Evolutionary conservation across 2,888 invertebrate species (phyloP).

Genomic region (Eupithecia tripunctaria): DNA sequence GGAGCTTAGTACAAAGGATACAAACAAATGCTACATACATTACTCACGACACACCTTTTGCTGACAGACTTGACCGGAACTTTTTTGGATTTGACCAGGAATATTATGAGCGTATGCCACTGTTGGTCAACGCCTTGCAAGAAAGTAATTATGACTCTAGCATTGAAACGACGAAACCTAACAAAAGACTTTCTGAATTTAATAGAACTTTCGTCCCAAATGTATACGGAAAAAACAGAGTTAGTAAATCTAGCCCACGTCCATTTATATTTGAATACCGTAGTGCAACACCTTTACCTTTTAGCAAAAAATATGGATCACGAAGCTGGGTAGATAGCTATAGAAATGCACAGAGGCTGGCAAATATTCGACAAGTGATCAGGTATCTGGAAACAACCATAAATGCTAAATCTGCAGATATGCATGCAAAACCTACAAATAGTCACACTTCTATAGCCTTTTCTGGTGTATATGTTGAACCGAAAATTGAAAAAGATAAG

Average conservation of each 20-base stretch:
- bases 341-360: conserved; percentile 73
- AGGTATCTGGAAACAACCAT: conserved; percentile 77
- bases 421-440: conserved; percentile 60
- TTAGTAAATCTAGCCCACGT: conserved; percentile 77
- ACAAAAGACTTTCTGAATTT: conserved; percentile 39
- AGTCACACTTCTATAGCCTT: conserved; percentile 66
- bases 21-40: conserved; percentile 50
- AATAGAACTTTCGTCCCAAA: conserved; percentile 29
- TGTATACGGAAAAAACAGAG: conserved; percentile 49
- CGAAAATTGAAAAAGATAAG: conserved; percentile 54
- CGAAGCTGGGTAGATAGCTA: conserved; percentile 75
- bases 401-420: conserved; percentile 76
- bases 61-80: conserved; percentile 72
- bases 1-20: conserved; percentile 71
- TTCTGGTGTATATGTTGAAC: conserved; percentile 72
- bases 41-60: conserved; percentile 63
- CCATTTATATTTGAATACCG: conserved; percentile 80
- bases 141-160: conserved; percentile 71
- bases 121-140: conserved; percentile 78
- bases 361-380: conserved; percentile 75
- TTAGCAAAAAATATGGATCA: conserved; percentile 70
- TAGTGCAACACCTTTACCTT: conserved; percentile 72
- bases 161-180: conserved; percentile 53
- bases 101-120: conserved; percentile 78
- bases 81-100: conserved; percentile 78